Base-by-base conservation (phyloP, 2,113 vertebrate species). In the Mionectes macconnelli region DNA sequence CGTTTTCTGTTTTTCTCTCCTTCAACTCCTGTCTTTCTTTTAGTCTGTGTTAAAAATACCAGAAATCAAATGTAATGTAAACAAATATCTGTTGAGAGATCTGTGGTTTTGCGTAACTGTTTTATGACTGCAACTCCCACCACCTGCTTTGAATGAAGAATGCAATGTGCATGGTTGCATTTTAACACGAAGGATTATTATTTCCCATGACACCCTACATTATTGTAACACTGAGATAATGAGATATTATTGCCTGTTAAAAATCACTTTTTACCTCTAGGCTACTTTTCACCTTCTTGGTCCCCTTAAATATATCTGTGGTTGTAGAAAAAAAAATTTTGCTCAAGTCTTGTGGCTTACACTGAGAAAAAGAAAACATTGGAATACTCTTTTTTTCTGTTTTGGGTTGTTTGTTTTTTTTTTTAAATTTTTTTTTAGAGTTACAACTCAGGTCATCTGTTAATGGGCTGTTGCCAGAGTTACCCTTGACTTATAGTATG, bases 401-500 rank as follows among this genome's bases (percentile, higher is more conserved):
- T n/a, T n/a, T n/a, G n/a, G n/a, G n/a, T n/a, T n/a, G n/a, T n/a
- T n/a, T n/a, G n/a, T n/a, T 74, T 64, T 6, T 18, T 15, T 40
- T 40, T 40, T 40, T 40, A 40, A 40, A 10, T 7, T 5, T 57
- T 78, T 31, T 39, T 25, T 52, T 63, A 19, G 35, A 67, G 24
- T 42, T 95, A 75, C 23, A 53, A 18, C 35, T 63, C 4, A 5
- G 31, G n/a, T 82, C 7, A 10, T 49, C 87, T 94, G 52, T 91
- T 97, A 92, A 80, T 62, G 60, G 24, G 21, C 44, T 62, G 31
- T 75, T 64, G 73, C 80, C 82, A 93, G 69, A 96, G 89, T 92
- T 89, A 64, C 23, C 30, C 87, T 92, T 90, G 84, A 92, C 77
- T 87, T 88, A 64, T 94, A 96, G 82, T 81, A 94, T 53, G 39